A percentile compares a stretch with the other conserved stretches of the same genome.
Conservation (phyloP, 2,797 vertebrate genomes). For the Macropus fuliginosus region DNA sequence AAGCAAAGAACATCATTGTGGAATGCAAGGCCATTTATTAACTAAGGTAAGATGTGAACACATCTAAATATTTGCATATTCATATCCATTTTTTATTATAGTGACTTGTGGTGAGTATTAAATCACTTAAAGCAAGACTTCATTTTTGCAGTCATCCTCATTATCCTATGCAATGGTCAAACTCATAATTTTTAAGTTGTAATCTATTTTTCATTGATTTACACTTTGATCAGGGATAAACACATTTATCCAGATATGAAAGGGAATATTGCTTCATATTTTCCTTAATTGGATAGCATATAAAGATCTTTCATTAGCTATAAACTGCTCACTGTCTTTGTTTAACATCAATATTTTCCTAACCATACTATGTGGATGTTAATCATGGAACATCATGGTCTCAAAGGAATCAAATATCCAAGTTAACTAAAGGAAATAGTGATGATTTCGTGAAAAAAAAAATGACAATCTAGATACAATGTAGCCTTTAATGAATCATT, state of each 20-base stretch:
- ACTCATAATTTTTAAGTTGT: not conserved
- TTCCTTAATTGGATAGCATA: not conserved
- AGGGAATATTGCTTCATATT: not conserved
- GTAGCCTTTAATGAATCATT: too few relatives aligned
- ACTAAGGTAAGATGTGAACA: not conserved
- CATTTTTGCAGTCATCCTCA: not conserved
- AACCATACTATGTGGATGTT: not conserved
- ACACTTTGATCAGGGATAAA: not conserved
- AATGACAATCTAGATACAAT: not conserved
- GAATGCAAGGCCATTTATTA: not conserved
- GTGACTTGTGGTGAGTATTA: not conserved
- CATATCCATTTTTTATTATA: not conserved
- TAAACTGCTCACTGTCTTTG: not conserved
- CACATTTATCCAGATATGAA: not conserved
- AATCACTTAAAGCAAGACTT: not conserved
- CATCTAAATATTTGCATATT: not conserved
- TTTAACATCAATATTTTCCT: conserved; percentile 12
- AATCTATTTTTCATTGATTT: not conserved
- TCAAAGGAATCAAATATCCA: not conserved
- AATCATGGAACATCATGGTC: not conserved
- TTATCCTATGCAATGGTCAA: not conserved
- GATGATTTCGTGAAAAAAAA: not conserved
- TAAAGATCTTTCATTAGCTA: not conserved
- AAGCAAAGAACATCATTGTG: not conserved
- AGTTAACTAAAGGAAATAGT: not conserved